Percentiles rank a stretch among this genome's conserved stretches.
Evolutionary conservation across 2,888 invertebrate genomes (phyloP).

Genomic region (Tinea trinotella): DNA sequence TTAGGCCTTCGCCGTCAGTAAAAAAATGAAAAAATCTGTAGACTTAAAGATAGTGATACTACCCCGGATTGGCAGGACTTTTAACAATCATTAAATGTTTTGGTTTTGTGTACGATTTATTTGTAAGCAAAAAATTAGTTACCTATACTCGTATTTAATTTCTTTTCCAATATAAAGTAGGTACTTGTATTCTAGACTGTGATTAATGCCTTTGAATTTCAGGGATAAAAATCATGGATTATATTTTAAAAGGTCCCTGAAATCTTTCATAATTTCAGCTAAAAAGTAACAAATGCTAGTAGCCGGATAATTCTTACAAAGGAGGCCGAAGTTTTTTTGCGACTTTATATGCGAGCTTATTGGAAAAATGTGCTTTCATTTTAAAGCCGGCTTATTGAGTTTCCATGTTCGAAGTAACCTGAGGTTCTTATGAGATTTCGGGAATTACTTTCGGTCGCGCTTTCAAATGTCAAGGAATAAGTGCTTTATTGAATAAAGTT

Average conservation of each 20-base stretch:
- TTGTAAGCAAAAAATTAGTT: too few species aligned
- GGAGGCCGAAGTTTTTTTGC: not conserved
- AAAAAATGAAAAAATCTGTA: too few species aligned
- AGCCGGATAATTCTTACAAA: not conserved
- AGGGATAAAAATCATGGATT: not conserved
- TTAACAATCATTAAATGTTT: too few species aligned
- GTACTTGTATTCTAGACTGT: not conserved
- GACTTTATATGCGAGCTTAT: not conserved
- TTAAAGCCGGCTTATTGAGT: slow-evolving; percentile 4
- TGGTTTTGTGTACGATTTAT: too few species aligned
- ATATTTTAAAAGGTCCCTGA: slow-evolving; percentile 3
- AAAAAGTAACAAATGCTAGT: not conserved
- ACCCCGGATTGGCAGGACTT: too few species aligned
- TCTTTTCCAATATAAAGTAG: too few species aligned
- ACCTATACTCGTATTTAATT: too few species aligned
- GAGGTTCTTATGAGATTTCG: not conserved
- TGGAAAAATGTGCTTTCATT: slow-evolving; percentile 2
- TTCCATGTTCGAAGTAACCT: not conserved
- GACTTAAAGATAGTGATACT: too few species aligned
- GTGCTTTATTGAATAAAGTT: not conserved
- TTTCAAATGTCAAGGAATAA: slow-evolving; percentile 7
- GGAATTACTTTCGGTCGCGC: not conserved
- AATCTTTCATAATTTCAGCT: not conserved
- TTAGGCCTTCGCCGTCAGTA: too few species aligned
- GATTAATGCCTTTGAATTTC: not conserved